A percentile compares a stretch with the other conserved stretches of the same genome.
These are phyloP conservation scores for Callopanchax toddi DNA, from an alignment of 2,113 vertebrate species.

Conservation along the genomic window DNA sequence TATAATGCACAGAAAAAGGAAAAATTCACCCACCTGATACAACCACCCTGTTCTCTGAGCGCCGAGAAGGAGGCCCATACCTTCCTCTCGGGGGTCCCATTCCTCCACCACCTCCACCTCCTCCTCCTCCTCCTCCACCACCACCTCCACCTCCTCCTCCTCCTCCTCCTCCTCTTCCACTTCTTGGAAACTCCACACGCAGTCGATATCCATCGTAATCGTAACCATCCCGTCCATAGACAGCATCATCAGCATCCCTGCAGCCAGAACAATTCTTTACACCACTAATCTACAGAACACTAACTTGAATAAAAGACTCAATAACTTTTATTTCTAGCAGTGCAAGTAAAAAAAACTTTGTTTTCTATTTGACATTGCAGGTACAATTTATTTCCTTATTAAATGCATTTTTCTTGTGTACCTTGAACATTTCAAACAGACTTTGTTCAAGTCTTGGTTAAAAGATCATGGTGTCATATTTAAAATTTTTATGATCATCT, in stretches of 20 bases:
- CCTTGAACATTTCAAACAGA: too few relatives aligned
- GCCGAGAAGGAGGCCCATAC: constrained; percentile 85
- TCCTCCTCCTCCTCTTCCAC: constrained; percentile 73
- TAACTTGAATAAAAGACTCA: too few relatives aligned
- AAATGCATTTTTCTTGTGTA: neutral
- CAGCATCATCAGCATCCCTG: constrained; percentile 87
- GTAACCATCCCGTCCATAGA: constrained; percentile 84
- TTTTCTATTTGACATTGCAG: too few relatives aligned
- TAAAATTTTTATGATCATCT: too few relatives aligned
- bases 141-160: constrained; percentile 74
- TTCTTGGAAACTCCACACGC: constrained; percentile 88
- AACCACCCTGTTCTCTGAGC: constrained; percentile 91
- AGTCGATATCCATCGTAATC: constrained; percentile 87
- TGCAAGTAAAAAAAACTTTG: too few relatives aligned
- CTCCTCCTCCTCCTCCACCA: constrained; percentile 72
- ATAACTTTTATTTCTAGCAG: too few relatives aligned
- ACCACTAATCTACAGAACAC: too few relatives aligned
- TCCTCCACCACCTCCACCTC: constrained; percentile 70
- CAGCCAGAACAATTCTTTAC: neutral
- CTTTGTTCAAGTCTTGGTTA: too few relatives aligned
- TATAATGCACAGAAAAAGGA: neutral
- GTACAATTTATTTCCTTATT: neutral
- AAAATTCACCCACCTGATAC: constrained; percentile 83
- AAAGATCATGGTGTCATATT: too few relatives aligned
- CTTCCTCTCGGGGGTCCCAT: constrained; percentile 78